Evolutionary conservation across 2,888 invertebrate species (phyloP), one percentile per base, ranked within the genome.

Genomic region (Ennomos fuscantarius): DNA sequence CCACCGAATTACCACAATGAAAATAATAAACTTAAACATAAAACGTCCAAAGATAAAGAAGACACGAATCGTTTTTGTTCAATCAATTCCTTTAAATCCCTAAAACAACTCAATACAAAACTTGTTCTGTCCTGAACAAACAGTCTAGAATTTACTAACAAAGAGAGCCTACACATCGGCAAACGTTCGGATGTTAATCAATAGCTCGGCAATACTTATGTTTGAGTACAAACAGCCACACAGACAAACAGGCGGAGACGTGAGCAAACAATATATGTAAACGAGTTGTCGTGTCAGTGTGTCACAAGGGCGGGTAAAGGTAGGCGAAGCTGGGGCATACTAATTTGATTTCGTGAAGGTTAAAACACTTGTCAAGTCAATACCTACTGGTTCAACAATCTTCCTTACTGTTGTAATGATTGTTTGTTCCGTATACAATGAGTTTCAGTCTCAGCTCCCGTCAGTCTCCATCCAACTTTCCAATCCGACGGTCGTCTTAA

Each of bases 171-270:
- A 60, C 62, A 47, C 35, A 8, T 36, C 35, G 15, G 34, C 51
- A 48, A 56, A 55, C 53, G 34, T 55, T 62, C 54, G 37, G 35
- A 61, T 56, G 62, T 55, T 64, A 56, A 64, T 62, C 57, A 62
- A 64, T 55, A 50, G 32, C 46, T 45, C 42, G 35, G 37, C 39
- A 42, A 44, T 54, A 15, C 44, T 33, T 13, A 33, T 57, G 59
- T 62, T 60, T 59, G 56, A 45, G 35, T 13, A 43, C 55, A 40
- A 45, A 55, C 60, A 42, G 43, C 44, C 48, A 34, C 2, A 33
- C 46, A 34, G 43, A 52, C 52, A 43, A 53, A 24, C 24, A 24
- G 44, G 52, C 43, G 47, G 41, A 24, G 24, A 58, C 62, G 57
- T 56, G 58, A 11, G 47, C 35, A 52, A 65, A 60, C 53, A 53